Evolutionary conservation across 2,888 invertebrate genomes (phyloP), one percentile per base, ranked within the genome.

Genomic region (Sipha maydis): DNA sequence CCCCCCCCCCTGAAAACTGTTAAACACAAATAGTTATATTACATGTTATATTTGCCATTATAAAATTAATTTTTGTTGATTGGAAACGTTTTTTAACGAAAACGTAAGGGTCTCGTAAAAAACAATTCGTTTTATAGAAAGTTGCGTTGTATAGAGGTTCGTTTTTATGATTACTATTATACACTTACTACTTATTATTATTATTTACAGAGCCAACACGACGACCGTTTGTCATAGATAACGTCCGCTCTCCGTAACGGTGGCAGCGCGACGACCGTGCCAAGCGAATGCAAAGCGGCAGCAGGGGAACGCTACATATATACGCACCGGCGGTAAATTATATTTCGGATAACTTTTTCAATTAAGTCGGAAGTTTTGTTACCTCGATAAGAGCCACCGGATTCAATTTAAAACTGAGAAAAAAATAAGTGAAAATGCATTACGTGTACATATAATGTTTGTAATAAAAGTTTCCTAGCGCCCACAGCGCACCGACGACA

Each of bases 301-400:
- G n/a, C 9, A 11, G 69, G 25, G 28, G 28, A 9, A 21, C 14
- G 69, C 25, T 69, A 71, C 8, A 28, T 56, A 14, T 21, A 48
- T 17, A 4, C 69, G 41, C 69, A 28, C n/a, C 14, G 28, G 71
- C 25, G 54, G 71, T 73, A 25, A 77, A 78, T 85, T 69, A 85
- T 85, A 78, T 73, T 73, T 73, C 41, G 73, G 38, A 79, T 73
- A 86, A 86, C 79, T 86, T 86, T 86, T 86, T 79, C 86, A 80
- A 86, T 86, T 86, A 86, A 86, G 78, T 78, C 54, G 54, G 61
- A 88, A 88, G 82, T 88, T 85, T 85, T 25, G 77, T 78, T 75
- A 61, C 61, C 73, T 73, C 80, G 80, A 85, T 88, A 88, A 88
- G 80, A 67, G 25, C 31, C 75, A 38, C 54, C 19, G 41, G 71